phyloP scores from a whole-genome alignment of 2,113 vertebrate genomes.

The Chaetorhynchus papuensis region DNA sequence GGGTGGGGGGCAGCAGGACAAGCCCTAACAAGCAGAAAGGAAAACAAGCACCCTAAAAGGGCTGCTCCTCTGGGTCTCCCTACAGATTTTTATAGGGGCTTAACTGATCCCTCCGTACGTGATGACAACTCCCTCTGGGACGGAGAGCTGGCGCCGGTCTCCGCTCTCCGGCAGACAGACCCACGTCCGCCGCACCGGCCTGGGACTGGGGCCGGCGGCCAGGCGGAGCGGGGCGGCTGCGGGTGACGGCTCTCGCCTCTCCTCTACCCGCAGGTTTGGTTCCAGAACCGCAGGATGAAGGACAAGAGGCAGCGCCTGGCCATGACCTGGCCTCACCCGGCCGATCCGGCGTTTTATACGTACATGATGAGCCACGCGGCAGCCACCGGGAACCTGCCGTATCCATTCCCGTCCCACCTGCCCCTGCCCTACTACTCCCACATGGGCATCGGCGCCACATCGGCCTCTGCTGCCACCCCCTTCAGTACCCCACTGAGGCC shows the following conservation, averaged over 20 bases:
- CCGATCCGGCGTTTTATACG: constrained; percentile 96
- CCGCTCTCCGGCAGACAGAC: not conserved
- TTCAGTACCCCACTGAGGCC: constrained; percentile 89
- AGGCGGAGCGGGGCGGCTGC: not conserved
- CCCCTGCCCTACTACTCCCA: constrained; percentile 95
- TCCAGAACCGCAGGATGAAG: constrained; percentile 99
- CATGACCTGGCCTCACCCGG: constrained; percentile 98
- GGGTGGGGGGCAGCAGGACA: too few species aligned
- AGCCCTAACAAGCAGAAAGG: not conserved
- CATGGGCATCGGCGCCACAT: constrained; percentile 83
- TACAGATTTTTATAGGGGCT: not conserved
- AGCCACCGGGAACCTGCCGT: constrained; percentile 91
- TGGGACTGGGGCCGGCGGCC: not conserved
- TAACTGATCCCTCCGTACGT: not conserved
- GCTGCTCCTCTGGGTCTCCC: not conserved
- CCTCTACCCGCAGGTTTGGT: constrained; percentile 87
- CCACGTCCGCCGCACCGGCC: not conserved
- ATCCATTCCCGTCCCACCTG: constrained; percentile 94
- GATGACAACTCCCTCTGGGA: not conserved
- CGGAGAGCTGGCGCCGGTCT: not conserved
- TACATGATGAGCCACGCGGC: constrained; percentile 99
- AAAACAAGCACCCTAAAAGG: not conserved
- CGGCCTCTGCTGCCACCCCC: constrained; percentile 79
- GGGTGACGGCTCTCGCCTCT: not conserved
- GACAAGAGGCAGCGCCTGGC: constrained; percentile 95